These are phyloP conservation scores for Linepithema humile DNA, from an alignment of 1,140 invertebrate genomes.

Conservation along the genomic window DNA sequence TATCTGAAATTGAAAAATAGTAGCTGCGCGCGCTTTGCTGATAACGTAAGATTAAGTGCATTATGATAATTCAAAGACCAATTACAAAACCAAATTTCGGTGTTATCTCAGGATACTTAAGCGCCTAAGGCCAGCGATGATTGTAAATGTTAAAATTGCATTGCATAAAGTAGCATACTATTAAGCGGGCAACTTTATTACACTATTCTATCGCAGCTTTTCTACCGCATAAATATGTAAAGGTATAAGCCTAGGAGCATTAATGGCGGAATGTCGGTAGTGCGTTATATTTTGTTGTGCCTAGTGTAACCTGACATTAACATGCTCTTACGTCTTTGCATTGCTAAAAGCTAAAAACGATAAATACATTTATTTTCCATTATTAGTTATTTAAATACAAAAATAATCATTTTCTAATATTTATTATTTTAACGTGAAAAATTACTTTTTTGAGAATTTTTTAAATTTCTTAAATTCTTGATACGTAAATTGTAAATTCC, in stretches of 20 bases:
- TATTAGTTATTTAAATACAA: neutral
- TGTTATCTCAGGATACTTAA: neutral
- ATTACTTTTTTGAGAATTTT: too few relatives aligned
- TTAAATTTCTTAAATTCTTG: neutral
- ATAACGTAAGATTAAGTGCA: neutral
- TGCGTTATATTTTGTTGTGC: neutral
- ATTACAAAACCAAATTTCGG: neutral
- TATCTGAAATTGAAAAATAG: neutral
- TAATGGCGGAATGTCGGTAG: neutral
- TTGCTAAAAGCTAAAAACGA: neutral
- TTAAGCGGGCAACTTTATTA: neutral
- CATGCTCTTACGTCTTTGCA: neutral
- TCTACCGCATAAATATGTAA: slow-evolving; percentile 25
- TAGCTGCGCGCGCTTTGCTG: neutral
- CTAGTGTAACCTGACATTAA: neutral
- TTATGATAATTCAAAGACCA: neutral
- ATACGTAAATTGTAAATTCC: neutral
- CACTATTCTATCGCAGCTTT: neutral
- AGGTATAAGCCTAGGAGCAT: slow-evolving; percentile 5
- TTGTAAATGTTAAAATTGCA: slow-evolving; percentile 29
- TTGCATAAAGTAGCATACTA: neutral
- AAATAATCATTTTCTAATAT: too few relatives aligned
- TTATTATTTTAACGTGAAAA: neutral
- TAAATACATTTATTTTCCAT: neutral
- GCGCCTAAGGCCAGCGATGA: neutral